Evolutionary conservation across 2,888 invertebrate species (phyloP), one percentile per base, ranked within the genome.

Genomic region (Norana najaformis): DNA sequence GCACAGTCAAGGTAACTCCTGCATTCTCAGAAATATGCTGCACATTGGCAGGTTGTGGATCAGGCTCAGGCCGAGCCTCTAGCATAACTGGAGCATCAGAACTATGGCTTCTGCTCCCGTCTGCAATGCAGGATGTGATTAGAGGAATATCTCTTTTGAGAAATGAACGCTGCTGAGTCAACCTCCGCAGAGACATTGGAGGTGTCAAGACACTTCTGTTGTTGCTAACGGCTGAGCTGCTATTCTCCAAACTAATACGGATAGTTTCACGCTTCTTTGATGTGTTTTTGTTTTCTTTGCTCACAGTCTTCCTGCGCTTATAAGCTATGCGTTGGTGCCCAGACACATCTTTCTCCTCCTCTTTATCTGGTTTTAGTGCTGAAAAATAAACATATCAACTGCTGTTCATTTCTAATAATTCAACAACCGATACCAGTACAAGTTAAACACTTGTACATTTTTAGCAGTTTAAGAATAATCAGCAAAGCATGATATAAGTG

Each of bases 221-320:
- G 18, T 4, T 37, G 37, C 23, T n/a, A 36, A 35, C 85, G 37
- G 85, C 35, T 85, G 85, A 37, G 35, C 36, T 85, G 36, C 35
- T 85, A 16, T 35, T 36, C 35, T 85, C 85, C 85, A 85, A 36
- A 36, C 37, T 37, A 14, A 85, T 35, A 16, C 85, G 23, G 20
- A 37, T 35, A 36, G 30, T 37, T 20, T 36, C 37, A 85, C 37
- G 20, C 34, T 85, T 85, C 37, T 85, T 85, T 37, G 85, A 36
- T 16, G 23, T 16, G 18, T 53, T 89, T 35, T 89, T 35, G 35
- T 35, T 89, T 34, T 41, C 89, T 34, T 89, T 89, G 89, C 30
- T 69, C 16, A 16, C 35, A 36, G 36, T 85, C 37, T 85, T 35
- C 16, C 23, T 85, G 36, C 85, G 36, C 4, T 85, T 85, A 37